phyloP scores from a whole-genome alignment of 1,140 invertebrate genomes.

The Dysdera silvatica region DNA sequence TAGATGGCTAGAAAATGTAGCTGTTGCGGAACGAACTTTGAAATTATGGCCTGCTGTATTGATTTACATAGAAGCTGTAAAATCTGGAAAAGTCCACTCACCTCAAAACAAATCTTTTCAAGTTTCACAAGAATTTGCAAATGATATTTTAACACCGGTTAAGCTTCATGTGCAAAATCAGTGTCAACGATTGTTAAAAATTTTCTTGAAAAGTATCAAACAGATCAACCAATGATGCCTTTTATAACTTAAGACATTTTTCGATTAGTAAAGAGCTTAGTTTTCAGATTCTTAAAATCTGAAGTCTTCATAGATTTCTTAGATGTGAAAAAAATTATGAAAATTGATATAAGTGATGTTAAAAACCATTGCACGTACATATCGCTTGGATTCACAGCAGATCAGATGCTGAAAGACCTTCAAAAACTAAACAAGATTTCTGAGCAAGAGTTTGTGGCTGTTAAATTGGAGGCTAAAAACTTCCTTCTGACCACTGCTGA shows the following conservation, averaged over 20 bases:
- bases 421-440: not conserved
- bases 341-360: too few relatives aligned
- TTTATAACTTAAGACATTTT: not conserved
- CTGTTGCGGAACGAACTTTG: not conserved
- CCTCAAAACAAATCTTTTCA: not conserved
- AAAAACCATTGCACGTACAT: too few relatives aligned
- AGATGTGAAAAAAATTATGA: too few relatives aligned
- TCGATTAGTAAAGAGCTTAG: not conserved
- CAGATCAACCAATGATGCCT: not conserved
- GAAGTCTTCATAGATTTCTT: not conserved
- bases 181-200: not conserved
- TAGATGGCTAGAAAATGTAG: constrained; percentile 1
- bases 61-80: not conserved
- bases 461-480: not conserved
- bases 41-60: not conserved
- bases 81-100: not conserved
- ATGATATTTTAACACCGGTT: not conserved
- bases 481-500: too few relatives aligned
- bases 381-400: too few relatives aligned
- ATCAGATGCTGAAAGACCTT: not conserved
- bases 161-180: not conserved
- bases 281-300: not conserved
- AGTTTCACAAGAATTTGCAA: not conserved
- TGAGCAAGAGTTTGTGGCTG: constrained; percentile 7
- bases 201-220: not conserved